Evolutionary conservation across 1,140 invertebrate species (phyloP).

Genomic region (Drosophila sechellia): DNA sequence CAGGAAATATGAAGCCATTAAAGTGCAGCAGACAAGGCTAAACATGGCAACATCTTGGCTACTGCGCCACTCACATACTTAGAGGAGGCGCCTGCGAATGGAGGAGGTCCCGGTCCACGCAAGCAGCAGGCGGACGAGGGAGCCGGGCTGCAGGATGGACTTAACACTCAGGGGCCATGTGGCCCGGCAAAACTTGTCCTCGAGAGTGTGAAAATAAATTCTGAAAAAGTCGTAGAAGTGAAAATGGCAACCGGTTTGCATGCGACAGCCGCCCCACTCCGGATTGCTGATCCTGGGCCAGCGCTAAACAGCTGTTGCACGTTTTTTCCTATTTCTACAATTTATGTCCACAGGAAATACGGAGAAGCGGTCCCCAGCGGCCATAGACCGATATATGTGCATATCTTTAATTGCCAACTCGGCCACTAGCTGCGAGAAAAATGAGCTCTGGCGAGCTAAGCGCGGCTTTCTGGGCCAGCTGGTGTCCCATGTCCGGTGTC

Average conservation of each 20-base stretch:
- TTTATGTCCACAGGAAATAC: constrained; percentile 59
- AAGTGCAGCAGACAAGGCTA: constrained; percentile 74
- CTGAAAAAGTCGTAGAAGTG: constrained; percentile 57
- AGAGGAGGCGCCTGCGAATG: constrained; percentile 7
- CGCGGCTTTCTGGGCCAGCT: constrained; percentile 39
- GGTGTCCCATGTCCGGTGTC: constrained; percentile 53
- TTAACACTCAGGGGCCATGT: constrained; percentile 44
- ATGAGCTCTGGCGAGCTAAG: constrained; percentile 56
- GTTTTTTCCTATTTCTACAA: constrained; percentile 67
- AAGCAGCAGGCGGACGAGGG: neutral
- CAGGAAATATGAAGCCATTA: constrained; percentile 84
- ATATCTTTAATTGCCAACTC: constrained; percentile 83
- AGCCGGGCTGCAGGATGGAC: constrained; percentile 10
- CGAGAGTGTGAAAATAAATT: constrained; percentile 83
- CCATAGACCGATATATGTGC: constrained; percentile 19
- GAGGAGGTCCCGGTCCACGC: neutral
- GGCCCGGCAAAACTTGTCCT: constrained; percentile 71
- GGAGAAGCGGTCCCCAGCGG: constrained; percentile 18
- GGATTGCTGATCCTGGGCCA: constrained; percentile 14
- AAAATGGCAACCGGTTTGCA: constrained; percentile 69
- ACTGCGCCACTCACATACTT: constrained; percentile 62
- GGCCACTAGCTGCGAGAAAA: constrained; percentile 70
- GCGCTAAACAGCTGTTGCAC: constrained; percentile 74
- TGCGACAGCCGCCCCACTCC: constrained; percentile 27
- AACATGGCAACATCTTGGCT: constrained; percentile 74